A percentile compares a stretch with the other conserved stretches of the same genome.
phyloP scores from a whole-genome alignment of 2,113 vertebrate species.

The Collichthys lucidus region DNA sequence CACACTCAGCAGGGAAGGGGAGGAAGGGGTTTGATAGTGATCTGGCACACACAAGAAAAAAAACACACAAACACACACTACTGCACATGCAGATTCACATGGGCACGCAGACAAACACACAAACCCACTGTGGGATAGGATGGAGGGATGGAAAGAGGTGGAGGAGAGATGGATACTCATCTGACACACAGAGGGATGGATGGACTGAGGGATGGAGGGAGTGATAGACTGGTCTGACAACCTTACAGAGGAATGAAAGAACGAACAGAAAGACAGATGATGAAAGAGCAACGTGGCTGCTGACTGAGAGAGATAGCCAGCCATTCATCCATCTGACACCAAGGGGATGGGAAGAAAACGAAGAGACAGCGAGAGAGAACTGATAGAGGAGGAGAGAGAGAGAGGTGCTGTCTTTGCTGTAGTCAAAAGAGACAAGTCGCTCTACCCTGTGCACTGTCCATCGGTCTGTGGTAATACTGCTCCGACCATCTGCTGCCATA shows the following conservation, averaged over 20 bases:
- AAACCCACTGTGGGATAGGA: constrained; percentile 20
- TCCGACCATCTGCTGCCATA: constrained; percentile 74
- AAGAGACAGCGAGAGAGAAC: constrained; percentile 19
- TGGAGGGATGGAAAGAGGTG: constrained; percentile 28
- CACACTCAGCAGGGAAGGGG: constrained; percentile 32
- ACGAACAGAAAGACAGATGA: constrained; percentile 65
- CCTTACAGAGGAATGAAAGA: constrained; percentile 71
- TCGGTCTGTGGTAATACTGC: constrained; percentile 62
- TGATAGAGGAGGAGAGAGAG: constrained; percentile 4
- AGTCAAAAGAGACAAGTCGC: constrained; percentile 59
- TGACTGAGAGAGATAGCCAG: constrained; percentile 73
- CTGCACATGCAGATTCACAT: constrained; percentile 16
- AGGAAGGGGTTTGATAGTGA: constrained; percentile 41
- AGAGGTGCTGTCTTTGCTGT: constrained; percentile 44
- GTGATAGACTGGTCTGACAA: constrained; percentile 68
- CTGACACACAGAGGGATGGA: constrained; percentile 66
- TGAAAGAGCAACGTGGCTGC: constrained; percentile 66
- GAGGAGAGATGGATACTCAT: constrained; percentile 55
- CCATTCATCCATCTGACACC: constrained; percentile 69
- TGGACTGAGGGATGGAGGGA: constrained; percentile 54
- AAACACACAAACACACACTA: constrained; percentile 30
- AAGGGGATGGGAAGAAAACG: constrained; percentile 44
- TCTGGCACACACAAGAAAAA: constrained; percentile 50
- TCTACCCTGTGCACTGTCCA: constrained; percentile 53
- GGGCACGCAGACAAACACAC: constrained; percentile 1